Evolutionary conservation across 2,888 invertebrate genomes (phyloP).

Genomic region (Andrena marginata): DNA sequence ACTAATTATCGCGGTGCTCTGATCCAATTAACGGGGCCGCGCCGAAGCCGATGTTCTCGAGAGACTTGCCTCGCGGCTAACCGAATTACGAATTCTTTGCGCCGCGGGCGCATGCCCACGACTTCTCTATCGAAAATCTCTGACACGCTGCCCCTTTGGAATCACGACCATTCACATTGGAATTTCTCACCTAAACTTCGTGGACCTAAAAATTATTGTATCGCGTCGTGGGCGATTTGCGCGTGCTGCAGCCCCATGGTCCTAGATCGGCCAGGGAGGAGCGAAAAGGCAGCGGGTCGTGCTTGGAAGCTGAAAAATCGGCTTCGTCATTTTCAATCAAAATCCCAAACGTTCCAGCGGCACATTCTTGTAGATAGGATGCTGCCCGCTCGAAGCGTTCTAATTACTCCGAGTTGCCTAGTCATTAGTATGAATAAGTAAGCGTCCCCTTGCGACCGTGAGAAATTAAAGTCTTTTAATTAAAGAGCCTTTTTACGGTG

Average conservation of each 20-base stretch:
- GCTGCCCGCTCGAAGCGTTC: constrained; percentile 60
- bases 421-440: constrained; percentile 82
- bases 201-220: neutral
- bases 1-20: constrained; percentile 75
- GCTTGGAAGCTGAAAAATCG: neutral
- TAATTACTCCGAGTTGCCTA: constrained; percentile 73
- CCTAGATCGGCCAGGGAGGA: neutral
- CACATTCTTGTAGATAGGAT: constrained; percentile 52
- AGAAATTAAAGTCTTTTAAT: constrained; percentile 82
- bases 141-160: neutral
- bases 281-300: neutral
- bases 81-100: constrained; percentile 61
- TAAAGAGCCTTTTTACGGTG: constrained; percentile 81
- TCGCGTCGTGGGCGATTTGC: neutral
- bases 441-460: constrained; percentile 69
- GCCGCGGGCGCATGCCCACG: constrained; percentile 9
- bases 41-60: constrained; percentile 47
- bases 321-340: constrained; percentile 44
- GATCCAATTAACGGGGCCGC: constrained; percentile 75
- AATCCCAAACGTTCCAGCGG: constrained; percentile 40
- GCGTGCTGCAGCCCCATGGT: neutral
- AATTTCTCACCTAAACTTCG: neutral
- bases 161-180: constrained; percentile 3
- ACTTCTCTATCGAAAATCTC: constrained; percentile 39
- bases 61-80: constrained; percentile 41